Evolutionary conservation across 1,140 invertebrate genomes (phyloP), one percentile per base, ranked within the genome.

Genomic region (Aleiodes sp.): DNA sequence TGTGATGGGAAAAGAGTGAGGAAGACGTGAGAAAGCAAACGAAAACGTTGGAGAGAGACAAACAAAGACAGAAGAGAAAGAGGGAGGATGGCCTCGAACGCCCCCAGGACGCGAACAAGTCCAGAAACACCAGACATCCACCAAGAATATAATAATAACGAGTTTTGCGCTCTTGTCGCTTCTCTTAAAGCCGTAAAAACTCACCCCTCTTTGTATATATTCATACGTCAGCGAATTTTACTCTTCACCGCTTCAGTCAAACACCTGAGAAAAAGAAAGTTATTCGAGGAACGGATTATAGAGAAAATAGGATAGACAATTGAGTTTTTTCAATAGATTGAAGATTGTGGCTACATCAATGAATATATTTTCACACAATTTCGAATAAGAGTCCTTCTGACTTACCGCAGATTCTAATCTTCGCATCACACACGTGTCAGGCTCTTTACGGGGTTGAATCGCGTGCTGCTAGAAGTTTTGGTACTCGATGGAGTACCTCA

Each of bases 161-260:
- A 46, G 41, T 52, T 52, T 16, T 52, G 21, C 46, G 8, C 46
- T 52, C 16, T 52, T 52, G 46, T 52, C 46, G 19, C 46, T 52
- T n/a, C 66, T 33, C n/a, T 26, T 31, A 21, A 33, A 60, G 65
- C 59, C 21, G 56, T 68, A 68, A 68, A 68, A 68, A 68, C 35
- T 43, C 65, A 59, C 56, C 33, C 57, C 57, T 60, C 41, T 43
- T 63, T 43, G 3, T 43, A 43, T 16, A 43, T 16, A 16, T 16
- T 43, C 39, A 7, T 43, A 16, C n/a, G 19, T 8, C 12, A 4
- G 39, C 39, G 12, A n/a, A 43, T 4, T 2, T 16, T 16, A 16
- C 12, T 16, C 39, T 43, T 16, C 19, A 16, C 6, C 1, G n/a
- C 19, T 3, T 43, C 12, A 43, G 1, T n/a, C n/a, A 43, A 43